A percentile compares a stretch with the other conserved stretches of the same genome.
These are phyloP conservation scores for Chaetodon trifascialis DNA, from an alignment of 2,113 vertebrate genomes.

Conservation along the genomic window DNA sequence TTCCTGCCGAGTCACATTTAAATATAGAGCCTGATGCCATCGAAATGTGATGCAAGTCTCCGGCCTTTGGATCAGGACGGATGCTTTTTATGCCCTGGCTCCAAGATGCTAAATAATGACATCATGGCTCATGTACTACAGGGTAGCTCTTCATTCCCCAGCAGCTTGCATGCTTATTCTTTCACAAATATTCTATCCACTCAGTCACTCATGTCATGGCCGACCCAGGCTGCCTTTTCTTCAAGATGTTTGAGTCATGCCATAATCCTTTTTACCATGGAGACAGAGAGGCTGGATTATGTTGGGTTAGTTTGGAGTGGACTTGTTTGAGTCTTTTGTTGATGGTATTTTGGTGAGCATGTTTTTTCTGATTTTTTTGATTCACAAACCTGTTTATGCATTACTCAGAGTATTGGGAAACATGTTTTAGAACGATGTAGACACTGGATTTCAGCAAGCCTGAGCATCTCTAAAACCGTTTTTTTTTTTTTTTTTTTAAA, in stretches of 20 bases:
- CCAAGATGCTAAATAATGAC: conserved; percentile 48
- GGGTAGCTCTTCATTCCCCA: conserved; percentile 6
- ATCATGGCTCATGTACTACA: conserved; percentile 46
- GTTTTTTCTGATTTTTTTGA: conserved; percentile 1
- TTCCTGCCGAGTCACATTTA: conserved; percentile 42
- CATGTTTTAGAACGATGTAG: background rate
- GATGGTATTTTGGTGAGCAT: background rate
- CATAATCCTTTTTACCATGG: conserved; percentile 42
- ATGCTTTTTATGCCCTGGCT: conserved; percentile 56
- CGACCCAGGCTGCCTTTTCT: conserved; percentile 3
- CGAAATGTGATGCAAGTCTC: conserved; percentile 46
- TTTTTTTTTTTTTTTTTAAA: background rate
- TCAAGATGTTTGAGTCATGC: conserved; percentile 43
- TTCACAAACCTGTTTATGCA: background rate
- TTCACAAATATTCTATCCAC: conserved; percentile 30
- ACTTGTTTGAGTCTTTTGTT: background rate
- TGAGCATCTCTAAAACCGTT: background rate
- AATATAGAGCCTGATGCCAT: conserved; percentile 62
- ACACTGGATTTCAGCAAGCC: conserved; percentile 8
- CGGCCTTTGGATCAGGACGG: conserved; percentile 21
- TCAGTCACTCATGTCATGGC: conserved; percentile 40
- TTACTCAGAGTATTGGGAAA: background rate
- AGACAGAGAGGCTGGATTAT: conserved; percentile 24
- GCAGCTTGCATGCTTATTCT: conserved; percentile 1
- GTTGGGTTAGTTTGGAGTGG: conserved; percentile 10